phyloP scores from a whole-genome alignment of 2,888 invertebrate genomes.

The Synanthedon andrenaeformis region DNA sequence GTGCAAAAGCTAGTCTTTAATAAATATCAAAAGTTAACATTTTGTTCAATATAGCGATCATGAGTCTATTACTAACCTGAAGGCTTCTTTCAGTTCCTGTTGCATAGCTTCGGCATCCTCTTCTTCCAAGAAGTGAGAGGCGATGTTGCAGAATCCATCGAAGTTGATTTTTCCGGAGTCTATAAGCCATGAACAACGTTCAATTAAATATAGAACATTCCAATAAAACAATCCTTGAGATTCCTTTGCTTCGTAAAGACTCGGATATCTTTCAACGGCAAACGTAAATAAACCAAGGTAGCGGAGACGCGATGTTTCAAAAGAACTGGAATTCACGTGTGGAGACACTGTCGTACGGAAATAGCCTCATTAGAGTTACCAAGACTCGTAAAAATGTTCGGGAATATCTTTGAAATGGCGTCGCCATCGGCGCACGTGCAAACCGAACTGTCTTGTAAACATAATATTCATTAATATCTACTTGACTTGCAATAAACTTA shows the following conservation, averaged over 20 bases:
- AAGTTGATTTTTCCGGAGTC: conserved; percentile 92
- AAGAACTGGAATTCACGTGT: conserved; percentile 16
- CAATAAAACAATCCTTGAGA: background rate
- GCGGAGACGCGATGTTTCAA: conserved; percentile 19
- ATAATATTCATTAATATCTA: background rate
- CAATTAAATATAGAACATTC: background rate
- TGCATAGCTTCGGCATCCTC: conserved; percentile 97
- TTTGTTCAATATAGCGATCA: background rate
- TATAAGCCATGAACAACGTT: conserved; percentile 24
- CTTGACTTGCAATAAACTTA: background rate
- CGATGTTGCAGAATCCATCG: conserved; percentile 93
- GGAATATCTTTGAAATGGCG: conserved; percentile 42
- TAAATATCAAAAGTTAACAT: background rate
- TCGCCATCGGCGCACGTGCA: conserved; percentile 17
- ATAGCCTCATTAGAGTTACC: conserved; percentile 47
- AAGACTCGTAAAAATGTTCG: conserved; percentile 54
- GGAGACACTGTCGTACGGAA: conserved; percentile 21
- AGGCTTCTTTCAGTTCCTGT: conserved; percentile 97
- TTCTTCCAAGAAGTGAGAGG: conserved; percentile 93
- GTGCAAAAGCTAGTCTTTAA: too few relatives aligned
- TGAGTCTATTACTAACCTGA: conserved; percentile 68
- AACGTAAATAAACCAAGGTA: conserved; percentile 24
- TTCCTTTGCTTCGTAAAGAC: background rate
- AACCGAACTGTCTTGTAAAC: background rate
- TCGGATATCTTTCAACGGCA: conserved; percentile 3